Percentiles rank a stretch among this genome's conserved stretches.
These are phyloP conservation scores for Arbacia lixula DNA, from an alignment of 53 echinoderm and acorn worm genomes.

Conservation along the genomic window DNA sequence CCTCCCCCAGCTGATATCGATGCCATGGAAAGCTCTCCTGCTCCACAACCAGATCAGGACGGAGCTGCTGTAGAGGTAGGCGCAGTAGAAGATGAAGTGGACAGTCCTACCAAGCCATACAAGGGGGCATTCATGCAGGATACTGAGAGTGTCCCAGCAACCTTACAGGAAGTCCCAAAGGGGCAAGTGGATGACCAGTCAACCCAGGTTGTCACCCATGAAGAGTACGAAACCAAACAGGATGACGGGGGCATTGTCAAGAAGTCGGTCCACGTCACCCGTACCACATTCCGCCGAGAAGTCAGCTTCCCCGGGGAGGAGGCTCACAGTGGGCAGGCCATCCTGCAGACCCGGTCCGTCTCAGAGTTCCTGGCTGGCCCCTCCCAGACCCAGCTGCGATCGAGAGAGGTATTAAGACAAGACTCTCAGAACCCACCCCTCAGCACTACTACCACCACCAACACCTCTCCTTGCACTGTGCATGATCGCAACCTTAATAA, in stretches of 20 bases:
- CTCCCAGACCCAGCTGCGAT: slow-evolving; percentile 5
- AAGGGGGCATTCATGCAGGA: neutral
- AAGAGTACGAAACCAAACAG: slow-evolving; percentile 50
- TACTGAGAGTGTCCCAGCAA: neutral
- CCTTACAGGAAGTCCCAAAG: neutral
- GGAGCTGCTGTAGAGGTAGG: slow-evolving; percentile 59
- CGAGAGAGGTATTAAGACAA: slow-evolving; percentile 48
- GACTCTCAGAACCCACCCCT: slow-evolving; percentile 5
- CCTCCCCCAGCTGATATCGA: slow-evolving; percentile 52
- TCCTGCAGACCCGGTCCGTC: slow-evolving; percentile 45
- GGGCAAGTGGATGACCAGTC: slow-evolving; percentile 43
- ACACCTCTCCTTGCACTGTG: slow-evolving; percentile 18
- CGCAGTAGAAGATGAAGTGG: slow-evolving; percentile 69
- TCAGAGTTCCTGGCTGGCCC: slow-evolving; percentile 38
- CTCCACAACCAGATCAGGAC: slow-evolving; percentile 64
- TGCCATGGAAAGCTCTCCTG: slow-evolving; percentile 9
- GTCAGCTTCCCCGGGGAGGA: slow-evolving; percentile 45
- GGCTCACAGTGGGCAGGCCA: slow-evolving; percentile 32
- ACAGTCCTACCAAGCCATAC: slow-evolving; percentile 88
- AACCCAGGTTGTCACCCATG: slow-evolving; percentile 4
- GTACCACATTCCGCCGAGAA: slow-evolving; percentile 55
- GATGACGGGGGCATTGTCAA: slow-evolving; percentile 48
- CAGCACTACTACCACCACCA: neutral
- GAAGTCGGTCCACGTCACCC: slow-evolving; percentile 49
- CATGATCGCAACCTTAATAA: slow-evolving; percentile 21